A percentile compares a stretch with the other conserved stretches of the same genome.
Evolutionary conservation across 2,888 invertebrate species (phyloP).

Genomic region (Ectemnius lituratus): DNA sequence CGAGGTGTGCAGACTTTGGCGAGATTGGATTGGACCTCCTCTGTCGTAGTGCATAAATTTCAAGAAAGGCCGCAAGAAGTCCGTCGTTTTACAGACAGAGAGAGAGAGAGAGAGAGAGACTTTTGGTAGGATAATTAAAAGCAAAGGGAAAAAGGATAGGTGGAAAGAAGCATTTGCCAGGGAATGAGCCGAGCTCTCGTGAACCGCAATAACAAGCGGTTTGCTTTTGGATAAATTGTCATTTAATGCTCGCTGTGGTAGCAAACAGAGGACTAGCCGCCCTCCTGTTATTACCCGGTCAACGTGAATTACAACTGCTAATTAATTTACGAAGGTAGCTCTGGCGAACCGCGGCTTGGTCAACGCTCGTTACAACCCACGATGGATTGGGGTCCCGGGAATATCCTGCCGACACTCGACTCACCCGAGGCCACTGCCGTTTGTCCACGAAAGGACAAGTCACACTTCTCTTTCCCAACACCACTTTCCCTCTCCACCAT

Average conservation of each 20-base stretch:
- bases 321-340: constrained; percentile 54
- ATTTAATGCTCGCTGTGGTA: constrained; percentile 33
- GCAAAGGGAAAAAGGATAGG: constrained; percentile 9
- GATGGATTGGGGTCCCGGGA: constrained; percentile 37
- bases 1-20: no score
- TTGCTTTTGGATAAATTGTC: constrained; percentile 47
- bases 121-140: constrained; percentile 28
- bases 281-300: constrained; percentile 32
- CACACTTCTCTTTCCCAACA: no score
- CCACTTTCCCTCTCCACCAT: no score
- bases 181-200: not conserved
- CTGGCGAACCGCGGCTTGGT: constrained; percentile 22
- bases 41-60: constrained; percentile 19
- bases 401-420: constrained; percentile 23
- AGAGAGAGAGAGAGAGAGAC: no score
- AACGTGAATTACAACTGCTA: constrained; percentile 52
- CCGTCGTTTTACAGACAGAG: constrained; percentile 8
- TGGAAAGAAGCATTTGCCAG: not conserved
- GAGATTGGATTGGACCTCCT: no score
- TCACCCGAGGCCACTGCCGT: constrained; percentile 17
- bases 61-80: not conserved
- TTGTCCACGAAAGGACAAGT: not conserved
- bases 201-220: constrained; percentile 29
- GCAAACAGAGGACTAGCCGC: constrained; percentile 16
- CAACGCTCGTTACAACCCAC: constrained; percentile 33